Evolutionary conservation across 2,113 vertebrate genomes (phyloP), one percentile per base, ranked within the genome.

Genomic region (Anguilla rostrata): DNA sequence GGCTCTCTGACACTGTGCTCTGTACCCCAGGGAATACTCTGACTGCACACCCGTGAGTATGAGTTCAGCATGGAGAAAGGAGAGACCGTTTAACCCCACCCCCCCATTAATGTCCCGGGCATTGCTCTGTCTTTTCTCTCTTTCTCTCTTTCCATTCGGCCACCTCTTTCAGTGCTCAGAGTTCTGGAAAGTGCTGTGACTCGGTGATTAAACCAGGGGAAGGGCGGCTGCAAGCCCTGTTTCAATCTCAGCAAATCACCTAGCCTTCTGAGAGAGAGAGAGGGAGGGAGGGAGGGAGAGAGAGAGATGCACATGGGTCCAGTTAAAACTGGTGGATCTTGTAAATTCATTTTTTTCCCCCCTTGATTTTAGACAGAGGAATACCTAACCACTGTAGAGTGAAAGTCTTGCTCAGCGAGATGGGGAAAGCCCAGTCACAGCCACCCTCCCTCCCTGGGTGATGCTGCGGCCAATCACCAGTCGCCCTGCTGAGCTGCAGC

Each of bases 141-240:
- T 82, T 85, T 80, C 87, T 63, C 41, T 63, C 7, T 87, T 39
- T 85, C 82, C 9, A 18, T 57, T 85, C 79, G 78, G 34, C 34
- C 34, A 34, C 34, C 71, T 84, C 5, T 66, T 66, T 66, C 60
- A 6, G 20, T 4, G 60, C 60, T 66, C 18, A 26, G 60, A 87
- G 63, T 82, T 56, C 83, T 66, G 83, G 4, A 78, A 78, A 85
- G 75, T 80, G 34, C 78, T 88, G 60, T 63, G 22, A 78, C 84
- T 88, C 87, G 79, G 87, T 83, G 71, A 81, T 86, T 83, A 87
- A 88, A 83, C 87, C 41, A 53, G 82, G 66, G 56, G 86, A 86
- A 86, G 56, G 80, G 80, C 49, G 60, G 60, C 83, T 63, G 49
- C 60, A 82, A 84, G 81, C 78, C 83, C 85, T 84, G 34, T 83